phyloP scores from a whole-genome alignment of 2,797 vertebrate species.

The Oophaga sylvatica region DNA sequence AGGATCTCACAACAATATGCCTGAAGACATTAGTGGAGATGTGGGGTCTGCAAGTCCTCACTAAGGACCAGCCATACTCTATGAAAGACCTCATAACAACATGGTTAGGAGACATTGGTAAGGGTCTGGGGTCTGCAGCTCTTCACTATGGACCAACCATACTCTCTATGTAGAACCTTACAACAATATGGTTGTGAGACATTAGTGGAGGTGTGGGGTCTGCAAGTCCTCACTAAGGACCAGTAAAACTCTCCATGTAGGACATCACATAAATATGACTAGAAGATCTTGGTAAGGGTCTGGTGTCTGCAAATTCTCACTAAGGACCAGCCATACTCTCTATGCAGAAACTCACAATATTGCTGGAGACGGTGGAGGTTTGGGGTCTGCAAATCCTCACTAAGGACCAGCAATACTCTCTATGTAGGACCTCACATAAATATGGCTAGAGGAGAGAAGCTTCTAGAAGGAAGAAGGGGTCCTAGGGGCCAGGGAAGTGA shows the following conservation, averaged over 20 bases:
- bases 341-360: not conserved
- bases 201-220: not conserved
- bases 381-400: not conserved
- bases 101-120: not conserved
- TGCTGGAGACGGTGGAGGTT: not conserved
- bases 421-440: not conserved
- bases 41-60: not conserved
- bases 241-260: not conserved
- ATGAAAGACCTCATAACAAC: not conserved
- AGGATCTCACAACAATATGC: no score
- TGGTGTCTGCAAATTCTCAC: not conserved
- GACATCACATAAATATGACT: not conserved
- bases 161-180: not conserved
- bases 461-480: no score
- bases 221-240: not conserved
- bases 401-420: not conserved
- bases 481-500: no score
- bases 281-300: not conserved
- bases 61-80: not conserved
- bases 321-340: not conserved
- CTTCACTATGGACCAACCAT: not conserved
- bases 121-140: not conserved
- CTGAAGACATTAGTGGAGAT: no score
- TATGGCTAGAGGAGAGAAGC: not conserved
- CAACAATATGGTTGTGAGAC: not conserved